phyloP scores from a whole-genome alignment of 2,113 vertebrate genomes.

The Hymenochirus boettgeri region DNA sequence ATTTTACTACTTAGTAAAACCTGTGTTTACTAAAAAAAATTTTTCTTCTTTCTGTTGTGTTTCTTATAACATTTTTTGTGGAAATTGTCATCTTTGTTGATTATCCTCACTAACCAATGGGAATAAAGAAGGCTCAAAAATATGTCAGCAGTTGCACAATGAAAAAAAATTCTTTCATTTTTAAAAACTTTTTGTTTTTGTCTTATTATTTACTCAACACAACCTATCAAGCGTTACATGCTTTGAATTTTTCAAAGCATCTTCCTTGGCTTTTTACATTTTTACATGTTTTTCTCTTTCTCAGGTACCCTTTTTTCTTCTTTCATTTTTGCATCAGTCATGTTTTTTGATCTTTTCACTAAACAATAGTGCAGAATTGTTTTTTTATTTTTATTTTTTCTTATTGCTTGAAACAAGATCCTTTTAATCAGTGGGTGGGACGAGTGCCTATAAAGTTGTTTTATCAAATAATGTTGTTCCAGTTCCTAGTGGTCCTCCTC shows the following conservation, averaged over 20 bases:
- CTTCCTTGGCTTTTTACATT: slow-evolving; percentile 93
- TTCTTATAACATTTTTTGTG: slow-evolving; percentile 46
- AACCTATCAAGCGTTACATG: slow-evolving; percentile 72
- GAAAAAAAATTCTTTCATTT: slow-evolving; percentile 42
- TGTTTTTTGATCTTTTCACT: slow-evolving; percentile 92
- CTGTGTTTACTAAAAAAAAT: slow-evolving; percentile 47
- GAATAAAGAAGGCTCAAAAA: slow-evolving; percentile 57
- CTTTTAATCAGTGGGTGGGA: slow-evolving; percentile 69
- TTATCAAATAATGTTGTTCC: slow-evolving; percentile 97
- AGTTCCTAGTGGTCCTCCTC: slow-evolving; percentile 99
- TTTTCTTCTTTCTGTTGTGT: slow-evolving; percentile 35
- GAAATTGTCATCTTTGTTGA: slow-evolving; percentile 55
- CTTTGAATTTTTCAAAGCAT: slow-evolving; percentile 90
- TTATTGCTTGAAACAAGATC: slow-evolving; percentile 60
- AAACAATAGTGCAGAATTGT: slow-evolving; percentile 69
- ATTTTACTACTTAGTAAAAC: no score
- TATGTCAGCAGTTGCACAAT: slow-evolving; percentile 56
- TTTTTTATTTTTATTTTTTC: slow-evolving; percentile 64
- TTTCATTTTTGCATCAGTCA: slow-evolving; percentile 90
- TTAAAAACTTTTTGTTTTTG: slow-evolving; percentile 43
- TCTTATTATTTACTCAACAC: slow-evolving; percentile 63
- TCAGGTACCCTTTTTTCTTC: slow-evolving; percentile 91
- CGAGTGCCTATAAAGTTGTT: slow-evolving; percentile 85
- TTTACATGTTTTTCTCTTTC: slow-evolving; percentile 87
- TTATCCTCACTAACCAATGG: slow-evolving; percentile 54